phyloP scores from a whole-genome alignment of 2,797 vertebrate genomes.

The Acanthurus lineatus region DNA sequence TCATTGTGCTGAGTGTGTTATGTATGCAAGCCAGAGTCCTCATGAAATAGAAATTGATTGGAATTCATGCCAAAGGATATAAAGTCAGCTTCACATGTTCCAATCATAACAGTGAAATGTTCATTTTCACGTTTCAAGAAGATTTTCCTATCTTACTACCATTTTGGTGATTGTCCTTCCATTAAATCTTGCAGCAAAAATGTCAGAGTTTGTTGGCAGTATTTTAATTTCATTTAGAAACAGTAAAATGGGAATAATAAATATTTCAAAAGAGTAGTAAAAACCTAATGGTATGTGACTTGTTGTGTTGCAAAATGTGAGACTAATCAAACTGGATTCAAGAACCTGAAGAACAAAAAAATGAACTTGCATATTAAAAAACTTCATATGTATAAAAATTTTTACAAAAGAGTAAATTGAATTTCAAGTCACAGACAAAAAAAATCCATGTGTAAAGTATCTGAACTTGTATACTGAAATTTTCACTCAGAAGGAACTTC shows the following conservation, averaged over 20 bases:
- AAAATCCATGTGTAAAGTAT: too few relatives aligned
- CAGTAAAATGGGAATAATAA: slow-evolving; percentile 1
- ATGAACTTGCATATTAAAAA: too few relatives aligned
- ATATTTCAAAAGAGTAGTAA: too few relatives aligned
- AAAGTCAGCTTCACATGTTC: slow-evolving; percentile 14
- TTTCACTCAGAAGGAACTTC: too few relatives aligned
- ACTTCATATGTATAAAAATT: too few relatives aligned
- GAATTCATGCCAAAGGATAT: slow-evolving; percentile 39
- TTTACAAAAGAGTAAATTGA: too few relatives aligned
- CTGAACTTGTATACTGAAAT: too few relatives aligned
- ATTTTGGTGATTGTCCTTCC: slow-evolving; percentile 11
- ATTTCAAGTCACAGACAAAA: too few relatives aligned
- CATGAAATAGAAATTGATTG: slow-evolving; percentile 49
- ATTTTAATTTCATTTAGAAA: slow-evolving; percentile 19
- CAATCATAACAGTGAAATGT: slow-evolving; percentile 34
- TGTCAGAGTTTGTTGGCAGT: not conserved
- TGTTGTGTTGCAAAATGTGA: too few relatives aligned
- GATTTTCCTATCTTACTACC: not conserved
- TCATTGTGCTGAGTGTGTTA: slow-evolving; percentile 48
- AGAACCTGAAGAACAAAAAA: too few relatives aligned
- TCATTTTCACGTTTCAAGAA: slow-evolving; percentile 34
- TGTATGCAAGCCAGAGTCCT: slow-evolving; percentile 28
- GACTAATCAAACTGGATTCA: too few relatives aligned
- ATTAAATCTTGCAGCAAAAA: slow-evolving; percentile 16
- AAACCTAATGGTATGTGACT: too few relatives aligned